Percentiles rank a stretch among this genome's conserved stretches.
Conservation (phyloP, 2,797 vertebrate species). For the Carduelis carduelis region DNA sequence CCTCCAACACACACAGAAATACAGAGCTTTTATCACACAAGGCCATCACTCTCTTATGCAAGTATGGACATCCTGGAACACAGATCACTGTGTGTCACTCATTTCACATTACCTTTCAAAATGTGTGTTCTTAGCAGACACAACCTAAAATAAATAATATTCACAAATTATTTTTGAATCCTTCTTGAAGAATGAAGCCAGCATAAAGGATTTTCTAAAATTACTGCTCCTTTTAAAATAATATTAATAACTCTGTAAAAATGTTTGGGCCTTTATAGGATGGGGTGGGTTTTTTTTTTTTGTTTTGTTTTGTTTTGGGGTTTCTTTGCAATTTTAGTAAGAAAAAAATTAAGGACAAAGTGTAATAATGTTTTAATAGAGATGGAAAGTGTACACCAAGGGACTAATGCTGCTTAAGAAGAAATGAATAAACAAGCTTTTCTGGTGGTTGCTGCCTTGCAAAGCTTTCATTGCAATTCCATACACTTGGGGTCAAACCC, state of each 20-base stretch:
- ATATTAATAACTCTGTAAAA: neutral
- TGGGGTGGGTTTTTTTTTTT: neutral
- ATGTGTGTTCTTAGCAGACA: neutral
- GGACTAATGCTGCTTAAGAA: neutral
- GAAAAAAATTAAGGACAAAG: neutral
- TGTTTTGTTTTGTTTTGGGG: neutral
- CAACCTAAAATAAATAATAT: neutral
- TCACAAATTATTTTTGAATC: neutral
- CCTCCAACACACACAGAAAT: neutral
- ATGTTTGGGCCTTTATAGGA: neutral
- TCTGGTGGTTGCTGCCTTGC: neutral
- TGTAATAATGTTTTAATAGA: neutral
- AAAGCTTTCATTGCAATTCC: neutral
- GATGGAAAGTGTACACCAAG: accelerated
- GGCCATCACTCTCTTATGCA: neutral
- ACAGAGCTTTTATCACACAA: neutral
- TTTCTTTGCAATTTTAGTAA: neutral
- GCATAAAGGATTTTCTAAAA: constrained; percentile 32
- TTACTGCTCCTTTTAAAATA: neutral
- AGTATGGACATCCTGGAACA: neutral
- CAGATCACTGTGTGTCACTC: neutral
- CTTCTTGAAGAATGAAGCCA: neutral
- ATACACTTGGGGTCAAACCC: neutral
- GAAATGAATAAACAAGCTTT: neutral
- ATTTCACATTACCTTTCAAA: neutral